phyloP scores from a whole-genome alignment of 2,113 vertebrate genomes.

The Clarias batrachus region DNA sequence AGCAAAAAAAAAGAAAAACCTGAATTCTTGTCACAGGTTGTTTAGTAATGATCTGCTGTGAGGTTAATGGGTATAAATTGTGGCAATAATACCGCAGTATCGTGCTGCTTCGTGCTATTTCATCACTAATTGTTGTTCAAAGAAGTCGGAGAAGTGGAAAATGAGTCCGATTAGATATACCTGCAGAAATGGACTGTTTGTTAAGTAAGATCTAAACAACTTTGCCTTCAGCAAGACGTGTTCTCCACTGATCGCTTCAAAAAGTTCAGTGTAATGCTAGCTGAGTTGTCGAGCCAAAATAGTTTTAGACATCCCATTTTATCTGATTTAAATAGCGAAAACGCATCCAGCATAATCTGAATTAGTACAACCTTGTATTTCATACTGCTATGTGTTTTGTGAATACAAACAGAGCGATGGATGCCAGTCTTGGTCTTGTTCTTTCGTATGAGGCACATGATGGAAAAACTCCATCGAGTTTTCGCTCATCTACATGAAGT shows the following conservation, averaged over 20 bases:
- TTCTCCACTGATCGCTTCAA: not conserved
- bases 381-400: not conserved
- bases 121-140: not conserved
- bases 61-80: not conserved
- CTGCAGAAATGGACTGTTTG: not conserved
- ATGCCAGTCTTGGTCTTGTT: not conserved
- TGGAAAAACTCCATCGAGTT: not conserved
- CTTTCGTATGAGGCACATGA: not conserved
- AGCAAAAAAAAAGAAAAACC: not conserved
- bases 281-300: not conserved
- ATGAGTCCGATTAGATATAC: no score
- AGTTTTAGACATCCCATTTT: not conserved
- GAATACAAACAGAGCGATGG: not conserved
- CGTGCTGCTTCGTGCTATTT: not conserved
- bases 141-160: not conserved
- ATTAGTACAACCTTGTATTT: not conserved
- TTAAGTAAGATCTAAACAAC: not conserved
- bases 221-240: not conserved
- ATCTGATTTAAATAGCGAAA: not conserved
- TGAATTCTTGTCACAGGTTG: not conserved
- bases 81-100: not conserved
- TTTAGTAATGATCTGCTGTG: not conserved
- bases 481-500: not conserved
- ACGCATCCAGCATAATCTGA: not conserved
- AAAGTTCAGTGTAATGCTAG: not conserved